Conservation (phyloP, 2,888 invertebrate species). For the Meandrusa payeni region DNA sequence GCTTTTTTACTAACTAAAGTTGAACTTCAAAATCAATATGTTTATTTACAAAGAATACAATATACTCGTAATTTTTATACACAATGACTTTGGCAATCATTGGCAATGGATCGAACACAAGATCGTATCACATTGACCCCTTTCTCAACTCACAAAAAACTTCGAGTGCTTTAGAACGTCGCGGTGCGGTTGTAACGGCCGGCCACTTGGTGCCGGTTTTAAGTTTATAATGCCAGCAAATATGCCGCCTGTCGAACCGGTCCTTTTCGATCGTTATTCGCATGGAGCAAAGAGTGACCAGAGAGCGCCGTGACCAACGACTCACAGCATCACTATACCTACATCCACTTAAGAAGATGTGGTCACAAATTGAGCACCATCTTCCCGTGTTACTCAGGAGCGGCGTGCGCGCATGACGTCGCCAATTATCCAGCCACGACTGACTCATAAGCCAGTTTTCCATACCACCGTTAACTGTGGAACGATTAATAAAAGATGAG, state of each 20-base stretch:
- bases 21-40: too few species aligned
- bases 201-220: slow-evolving; percentile 14
- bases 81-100: slow-evolving; percentile 5
- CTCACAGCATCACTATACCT: neutral
- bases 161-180: neutral
- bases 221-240: slow-evolving; percentile 8
- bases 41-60: too few species aligned
- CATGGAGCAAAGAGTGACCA: slow-evolving; percentile 1
- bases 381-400: slow-evolving; percentile 36
- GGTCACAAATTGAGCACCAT: slow-evolving; percentile 5
- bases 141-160: slow-evolving; percentile 13
- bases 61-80: too few species aligned
- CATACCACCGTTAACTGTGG: slow-evolving; percentile 57
- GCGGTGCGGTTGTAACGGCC: neutral
- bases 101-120: slow-evolving; percentile 7
- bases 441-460: slow-evolving; percentile 71
- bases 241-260: slow-evolving; percentile 17
- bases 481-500: slow-evolving; percentile 34
- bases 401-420: slow-evolving; percentile 47
- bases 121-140: slow-evolving; percentile 13
- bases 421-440: slow-evolving; percentile 35
- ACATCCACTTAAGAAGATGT: slow-evolving; percentile 4
- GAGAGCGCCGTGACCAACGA: neutral
- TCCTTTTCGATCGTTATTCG: slow-evolving; percentile 9
- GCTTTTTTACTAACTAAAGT: too few species aligned